phyloP scores from a whole-genome alignment of 2,797 vertebrate species.

The Tenualosa thibaudeaui region DNA sequence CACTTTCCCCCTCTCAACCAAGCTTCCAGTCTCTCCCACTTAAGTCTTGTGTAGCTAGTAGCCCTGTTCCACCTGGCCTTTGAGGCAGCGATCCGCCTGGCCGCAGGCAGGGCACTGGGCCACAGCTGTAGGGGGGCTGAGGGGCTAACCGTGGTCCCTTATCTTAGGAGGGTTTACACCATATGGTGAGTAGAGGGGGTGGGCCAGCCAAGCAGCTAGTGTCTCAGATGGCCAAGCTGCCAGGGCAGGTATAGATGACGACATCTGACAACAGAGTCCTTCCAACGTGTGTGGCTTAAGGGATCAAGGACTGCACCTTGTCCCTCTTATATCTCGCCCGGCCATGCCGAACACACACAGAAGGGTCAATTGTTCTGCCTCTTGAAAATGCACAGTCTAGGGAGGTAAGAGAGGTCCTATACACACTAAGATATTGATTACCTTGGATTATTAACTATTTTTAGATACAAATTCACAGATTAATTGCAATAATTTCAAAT shows the following conservation, averaged over 20 bases:
- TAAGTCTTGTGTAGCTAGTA: not conserved
- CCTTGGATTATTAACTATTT: not conserved
- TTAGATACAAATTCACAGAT: not conserved
- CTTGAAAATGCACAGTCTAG: conserved; percentile 20
- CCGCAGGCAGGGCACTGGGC: conserved; percentile 16
- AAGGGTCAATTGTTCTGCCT: conserved; percentile 36
- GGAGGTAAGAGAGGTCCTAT: not conserved
- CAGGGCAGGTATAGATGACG: conserved; percentile 7
- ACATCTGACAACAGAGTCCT: conserved; percentile 28
- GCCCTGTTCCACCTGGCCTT: conserved; percentile 28
- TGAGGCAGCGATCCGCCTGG: conserved; percentile 37
- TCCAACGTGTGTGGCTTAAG: not conserved
- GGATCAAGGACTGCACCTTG: conserved; percentile 39
- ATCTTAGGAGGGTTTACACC: conserved; percentile 49
- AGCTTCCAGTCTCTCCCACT: not conserved
- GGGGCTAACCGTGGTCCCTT: conserved; percentile 25
- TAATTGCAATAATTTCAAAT: not conserved
- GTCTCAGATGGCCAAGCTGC: conserved; percentile 35
- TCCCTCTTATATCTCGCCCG: conserved; percentile 39
- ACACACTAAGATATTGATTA: conserved; percentile 12
- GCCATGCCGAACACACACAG: conserved; percentile 4
- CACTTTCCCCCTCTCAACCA: not conserved
- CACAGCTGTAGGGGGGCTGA: conserved; percentile 15
- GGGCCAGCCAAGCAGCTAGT: conserved; percentile 40
- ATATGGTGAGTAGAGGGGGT: conserved; percentile 58